These are phyloP conservation scores for Zhuqinia jingwanae DNA, from an alignment of 2,888 invertebrate genomes.

Conservation along the genomic window DNA sequence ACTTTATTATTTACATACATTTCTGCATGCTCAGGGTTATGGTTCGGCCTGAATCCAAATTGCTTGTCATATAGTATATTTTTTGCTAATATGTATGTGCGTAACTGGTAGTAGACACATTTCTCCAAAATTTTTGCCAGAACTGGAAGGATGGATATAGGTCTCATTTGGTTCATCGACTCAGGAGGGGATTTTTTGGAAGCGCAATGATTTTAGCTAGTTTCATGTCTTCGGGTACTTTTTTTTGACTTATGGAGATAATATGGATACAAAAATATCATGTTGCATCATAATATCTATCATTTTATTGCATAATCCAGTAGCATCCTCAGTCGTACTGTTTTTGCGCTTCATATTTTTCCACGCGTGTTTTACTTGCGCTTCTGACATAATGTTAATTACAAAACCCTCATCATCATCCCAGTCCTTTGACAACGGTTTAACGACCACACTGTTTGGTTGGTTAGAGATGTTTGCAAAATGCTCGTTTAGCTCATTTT, in stretches of 20 bases:
- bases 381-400: neutral
- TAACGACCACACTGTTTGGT: neutral
- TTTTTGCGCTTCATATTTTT: conserved; percentile 29
- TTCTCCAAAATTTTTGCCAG: conserved; percentile 53
- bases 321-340: conserved; percentile 21
- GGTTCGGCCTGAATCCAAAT: conserved; percentile 56
- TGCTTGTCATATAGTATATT: conserved; percentile 47
- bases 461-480: neutral
- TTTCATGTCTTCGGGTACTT: conserved; percentile 37
- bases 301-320: conserved; percentile 42
- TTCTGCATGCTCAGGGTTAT: conserved; percentile 57
- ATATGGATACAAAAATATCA: neutral
- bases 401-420: neutral
- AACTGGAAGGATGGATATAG: conserved; percentile 61
- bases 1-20: neutral
- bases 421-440: neutral
- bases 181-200: conserved; percentile 23
- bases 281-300: neutral
- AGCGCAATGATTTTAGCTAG: conserved; percentile 55
- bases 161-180: conserved; percentile 44
- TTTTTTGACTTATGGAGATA: neutral
- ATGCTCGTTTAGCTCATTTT: neutral
- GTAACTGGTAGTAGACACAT: conserved; percentile 52
- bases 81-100: neutral
- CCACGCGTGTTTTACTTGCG: conserved; percentile 21